Conservation (phyloP, 2,113 vertebrate species). For the Neodontobutis hainanensis region DNA sequence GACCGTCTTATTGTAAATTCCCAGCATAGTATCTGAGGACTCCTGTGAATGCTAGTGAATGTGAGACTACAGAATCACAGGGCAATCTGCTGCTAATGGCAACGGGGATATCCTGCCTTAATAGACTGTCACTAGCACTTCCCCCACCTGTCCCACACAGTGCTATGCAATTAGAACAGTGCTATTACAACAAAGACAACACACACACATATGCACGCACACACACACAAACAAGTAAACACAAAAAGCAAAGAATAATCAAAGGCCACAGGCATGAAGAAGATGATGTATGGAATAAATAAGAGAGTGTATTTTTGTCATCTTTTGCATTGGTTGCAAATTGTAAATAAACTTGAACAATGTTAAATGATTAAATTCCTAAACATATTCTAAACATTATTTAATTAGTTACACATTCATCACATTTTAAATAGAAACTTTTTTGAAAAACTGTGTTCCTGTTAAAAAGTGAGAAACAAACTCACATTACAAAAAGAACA, state of each 20-base stretch:
- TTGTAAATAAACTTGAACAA: background rate
- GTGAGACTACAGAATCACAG: slow-evolving; percentile 69
- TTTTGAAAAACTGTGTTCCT: too few relatives aligned
- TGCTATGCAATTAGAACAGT: slow-evolving; percentile 75
- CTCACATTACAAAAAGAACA: slow-evolving; percentile 25
- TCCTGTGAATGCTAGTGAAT: slow-evolving; percentile 56
- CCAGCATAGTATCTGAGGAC: slow-evolving; percentile 33
- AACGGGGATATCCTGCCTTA: slow-evolving; percentile 79
- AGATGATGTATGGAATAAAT: slow-evolving; percentile 7
- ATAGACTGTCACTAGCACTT: slow-evolving; percentile 79
- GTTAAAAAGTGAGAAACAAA: background rate
- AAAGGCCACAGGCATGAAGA: slow-evolving; percentile 24
- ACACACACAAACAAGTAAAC: slow-evolving; percentile 33
- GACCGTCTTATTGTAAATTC: slow-evolving; percentile 44
- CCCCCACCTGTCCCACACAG: slow-evolving; percentile 71
- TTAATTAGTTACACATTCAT: background rate
- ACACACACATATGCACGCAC: slow-evolving; percentile 31
- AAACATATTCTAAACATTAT: background rate
- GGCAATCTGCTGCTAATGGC: slow-evolving; percentile 77
- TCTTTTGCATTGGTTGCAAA: background rate
- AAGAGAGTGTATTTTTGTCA: slow-evolving; percentile 9
- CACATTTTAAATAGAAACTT: background rate
- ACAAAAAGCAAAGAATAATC: slow-evolving; percentile 39
- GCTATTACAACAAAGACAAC: slow-evolving; percentile 64
- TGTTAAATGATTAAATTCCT: background rate